These are phyloP conservation scores for Platygyra sinensis DNA, from an alignment of 64 coral and sea anemone species.

Conservation along the genomic window DNA sequence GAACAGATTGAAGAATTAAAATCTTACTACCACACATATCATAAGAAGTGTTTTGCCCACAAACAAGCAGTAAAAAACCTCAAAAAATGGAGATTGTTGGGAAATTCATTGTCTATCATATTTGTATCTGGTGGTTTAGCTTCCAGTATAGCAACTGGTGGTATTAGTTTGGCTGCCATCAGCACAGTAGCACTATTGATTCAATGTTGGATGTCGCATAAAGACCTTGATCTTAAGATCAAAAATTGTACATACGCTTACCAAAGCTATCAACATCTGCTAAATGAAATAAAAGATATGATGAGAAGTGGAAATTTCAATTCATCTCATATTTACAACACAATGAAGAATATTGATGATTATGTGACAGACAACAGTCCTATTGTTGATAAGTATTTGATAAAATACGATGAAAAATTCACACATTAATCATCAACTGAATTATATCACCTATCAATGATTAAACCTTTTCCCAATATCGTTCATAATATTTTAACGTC, in stretches of 20 bases:
- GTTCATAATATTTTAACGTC: not conserved
- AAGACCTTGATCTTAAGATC: conserved; percentile 44
- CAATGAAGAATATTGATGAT: conserved; percentile 33
- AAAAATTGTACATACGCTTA: too few species aligned
- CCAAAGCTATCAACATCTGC: too few species aligned
- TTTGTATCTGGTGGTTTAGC: not conserved
- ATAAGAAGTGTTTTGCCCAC: conserved; percentile 23
- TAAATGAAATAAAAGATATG: too few species aligned
- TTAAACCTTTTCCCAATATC: not conserved
- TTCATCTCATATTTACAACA: not conserved
- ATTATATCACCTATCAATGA: not conserved
- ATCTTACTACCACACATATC: conserved; percentile 23
- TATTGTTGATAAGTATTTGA: conserved; percentile 28
- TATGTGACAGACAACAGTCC: conserved; percentile 11
- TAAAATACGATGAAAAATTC: conserved; percentile 4
- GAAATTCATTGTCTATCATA: not conserved
- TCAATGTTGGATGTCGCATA: conserved; percentile 18
- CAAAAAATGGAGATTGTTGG: not conserved
- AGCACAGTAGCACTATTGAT: not conserved
- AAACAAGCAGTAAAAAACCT: conserved; percentile 7
- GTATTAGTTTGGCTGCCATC: not conserved
- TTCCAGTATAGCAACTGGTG: not conserved
- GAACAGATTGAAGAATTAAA: conserved; percentile 7
- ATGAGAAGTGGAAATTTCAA: not conserved
- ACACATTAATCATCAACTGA: not conserved